A percentile compares a stretch with the other conserved stretches of the same genome.
phyloP scores from a whole-genome alignment of 1,140 invertebrate species.

The Saccostrea cuccullata region DNA sequence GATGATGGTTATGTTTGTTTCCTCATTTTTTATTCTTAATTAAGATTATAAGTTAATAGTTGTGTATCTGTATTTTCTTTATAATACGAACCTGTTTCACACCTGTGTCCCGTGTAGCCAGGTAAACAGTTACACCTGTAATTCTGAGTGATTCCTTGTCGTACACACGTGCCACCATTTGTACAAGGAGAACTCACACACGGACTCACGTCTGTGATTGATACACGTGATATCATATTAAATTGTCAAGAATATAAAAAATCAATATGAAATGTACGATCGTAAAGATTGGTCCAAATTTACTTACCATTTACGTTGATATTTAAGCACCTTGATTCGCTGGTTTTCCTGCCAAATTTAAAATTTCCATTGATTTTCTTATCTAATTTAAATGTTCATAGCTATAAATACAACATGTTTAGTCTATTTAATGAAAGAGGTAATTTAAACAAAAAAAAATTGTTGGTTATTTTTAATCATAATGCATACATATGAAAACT shows the following conservation, averaged over 20 bases:
- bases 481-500: no score
- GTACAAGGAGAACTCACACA: conserved; percentile 36
- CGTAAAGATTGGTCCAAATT: background rate
- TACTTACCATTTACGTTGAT: conserved; percentile 3
- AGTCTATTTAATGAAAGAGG: no score
- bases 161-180: conserved; percentile 40
- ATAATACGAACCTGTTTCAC: conserved; percentile 39
- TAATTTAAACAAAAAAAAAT: no score
- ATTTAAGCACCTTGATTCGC: conserved; percentile 37
- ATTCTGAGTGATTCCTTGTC: conserved; percentile 25
- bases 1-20: no score
- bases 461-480: no score
- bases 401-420: no score
- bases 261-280: no score
- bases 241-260: background rate
- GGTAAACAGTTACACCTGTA: conserved; percentile 41
- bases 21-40: no score
- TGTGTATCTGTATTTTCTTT: background rate
- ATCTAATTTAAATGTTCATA: no score
- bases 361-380: no score
- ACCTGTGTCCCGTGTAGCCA: conserved; percentile 34
- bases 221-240: background rate
- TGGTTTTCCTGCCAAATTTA: conserved; percentile 32
- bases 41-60: no score
- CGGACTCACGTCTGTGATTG: conserved; percentile 38